phyloP scores from a whole-genome alignment of 2,797 vertebrate species.

The Okamejei kenojei region DNA sequence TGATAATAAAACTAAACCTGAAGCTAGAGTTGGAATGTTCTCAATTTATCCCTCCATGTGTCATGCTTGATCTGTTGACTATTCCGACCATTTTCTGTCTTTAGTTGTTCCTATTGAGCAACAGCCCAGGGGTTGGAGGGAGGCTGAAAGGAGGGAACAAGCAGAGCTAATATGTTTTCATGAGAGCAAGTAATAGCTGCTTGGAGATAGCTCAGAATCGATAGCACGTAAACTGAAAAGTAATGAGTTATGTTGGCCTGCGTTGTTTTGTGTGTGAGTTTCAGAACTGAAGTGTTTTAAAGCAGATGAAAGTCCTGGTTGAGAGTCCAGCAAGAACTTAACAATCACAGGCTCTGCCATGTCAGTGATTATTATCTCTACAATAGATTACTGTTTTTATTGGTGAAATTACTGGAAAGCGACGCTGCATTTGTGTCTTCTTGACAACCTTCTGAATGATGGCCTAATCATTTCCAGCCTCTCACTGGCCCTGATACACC shows the following conservation, averaged over 20 bases:
- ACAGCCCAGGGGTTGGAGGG: background rate
- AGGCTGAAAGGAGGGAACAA: background rate
- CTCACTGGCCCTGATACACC: too few relatives aligned
- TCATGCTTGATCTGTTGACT: too few relatives aligned
- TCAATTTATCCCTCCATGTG: too few relatives aligned
- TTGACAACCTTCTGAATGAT: conserved; percentile 16
- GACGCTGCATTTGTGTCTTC: background rate
- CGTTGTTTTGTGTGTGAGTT: background rate
- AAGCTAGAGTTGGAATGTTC: too few relatives aligned
- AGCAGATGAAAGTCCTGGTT: background rate
- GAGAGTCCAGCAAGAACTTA: background rate
- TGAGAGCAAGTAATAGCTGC: background rate
- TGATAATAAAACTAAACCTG: too few relatives aligned
- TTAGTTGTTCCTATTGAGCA: background rate
- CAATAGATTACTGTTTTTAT: background rate
- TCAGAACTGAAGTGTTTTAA: conserved; percentile 16
- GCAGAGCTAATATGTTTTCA: conserved; percentile 13
- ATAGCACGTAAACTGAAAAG: background rate
- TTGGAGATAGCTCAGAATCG: background rate
- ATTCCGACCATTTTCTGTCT: too few relatives aligned
- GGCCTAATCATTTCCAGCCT: background rate
- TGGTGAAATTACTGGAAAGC: conserved; percentile 10
- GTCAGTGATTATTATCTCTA: conserved; percentile 14
- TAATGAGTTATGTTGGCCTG: background rate
- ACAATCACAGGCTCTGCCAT: background rate